Percentiles rank a stretch among this genome's conserved stretches.
phyloP scores from a whole-genome alignment of 2,888 invertebrate species.

The Apotomis capreana region DNA sequence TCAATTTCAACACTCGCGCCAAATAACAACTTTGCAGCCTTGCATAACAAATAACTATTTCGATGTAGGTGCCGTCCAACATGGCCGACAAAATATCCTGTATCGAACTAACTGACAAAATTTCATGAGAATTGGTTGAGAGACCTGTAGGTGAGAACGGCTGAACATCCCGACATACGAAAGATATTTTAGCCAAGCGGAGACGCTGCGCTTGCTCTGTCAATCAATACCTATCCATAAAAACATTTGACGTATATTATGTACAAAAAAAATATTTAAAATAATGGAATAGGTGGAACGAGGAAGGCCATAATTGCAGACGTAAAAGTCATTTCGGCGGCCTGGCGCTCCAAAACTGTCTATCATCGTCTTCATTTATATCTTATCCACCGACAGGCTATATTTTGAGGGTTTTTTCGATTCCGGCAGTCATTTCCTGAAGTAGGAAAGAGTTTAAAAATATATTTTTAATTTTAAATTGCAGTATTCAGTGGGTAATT shows the following conservation, averaged over 20 bases:
- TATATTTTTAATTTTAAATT: conserved; percentile 4
- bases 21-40: no score
- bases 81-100: no score
- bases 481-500: neutral
- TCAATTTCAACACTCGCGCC: no score
- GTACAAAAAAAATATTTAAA: neutral
- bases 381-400: conserved; percentile 22
- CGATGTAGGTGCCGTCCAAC: no score
- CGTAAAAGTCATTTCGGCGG: conserved; percentile 20
- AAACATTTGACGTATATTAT: neutral
- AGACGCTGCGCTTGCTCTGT: no score
- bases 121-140: no score
- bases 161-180: no score
- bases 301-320: conserved; percentile 28
- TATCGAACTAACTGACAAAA: no score
- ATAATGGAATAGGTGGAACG: neutral
- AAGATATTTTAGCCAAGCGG: no score
- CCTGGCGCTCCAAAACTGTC: conserved; percentile 31
- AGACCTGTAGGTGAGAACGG: no score
- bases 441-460: conserved; percentile 6
- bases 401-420: conserved; percentile 20
- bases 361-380: conserved; percentile 24
- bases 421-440: conserved; percentile 22
- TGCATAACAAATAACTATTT: no score
- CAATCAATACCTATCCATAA: no score